Conservation (phyloP, 1,140 invertebrate genomes). For the Apocrypta bakeri region DNA sequence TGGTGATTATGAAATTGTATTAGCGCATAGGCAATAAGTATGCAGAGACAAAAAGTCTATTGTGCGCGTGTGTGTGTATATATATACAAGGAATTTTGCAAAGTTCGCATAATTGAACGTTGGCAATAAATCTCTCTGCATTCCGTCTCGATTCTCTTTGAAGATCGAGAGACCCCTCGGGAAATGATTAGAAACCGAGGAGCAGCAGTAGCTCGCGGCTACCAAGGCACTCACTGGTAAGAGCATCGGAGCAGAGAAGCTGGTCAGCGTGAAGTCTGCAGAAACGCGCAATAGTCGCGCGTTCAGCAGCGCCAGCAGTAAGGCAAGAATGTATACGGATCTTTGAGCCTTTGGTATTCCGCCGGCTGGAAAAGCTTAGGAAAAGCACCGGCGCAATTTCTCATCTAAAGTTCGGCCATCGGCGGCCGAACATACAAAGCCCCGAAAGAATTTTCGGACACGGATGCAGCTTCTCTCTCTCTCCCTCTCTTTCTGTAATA, state of each 20-base stretch:
- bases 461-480: background rate
- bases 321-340: conserved; percentile 34
- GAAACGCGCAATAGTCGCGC: background rate
- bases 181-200: conserved; percentile 24
- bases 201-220: background rate
- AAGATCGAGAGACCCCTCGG: background rate
- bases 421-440: background rate
- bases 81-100: too few species aligned
- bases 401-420: conserved; percentile 46
- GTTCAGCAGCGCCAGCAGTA: background rate
- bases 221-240: too few species aligned
- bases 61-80: too few species aligned
- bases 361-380: conserved; percentile 8
- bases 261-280: background rate
- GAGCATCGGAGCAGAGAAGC: background rate
- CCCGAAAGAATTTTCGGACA: conserved; percentile 31
- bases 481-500: background rate
- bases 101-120: background rate
- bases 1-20: too few species aligned
- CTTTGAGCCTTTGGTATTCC: conserved; percentile 42
- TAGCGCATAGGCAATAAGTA: background rate
- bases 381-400: conserved; percentile 28
- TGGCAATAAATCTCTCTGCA: conserved; percentile 16
- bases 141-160: background rate
- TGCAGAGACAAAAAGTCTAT: background rate